Percentiles rank a stretch among this genome's conserved stretches.
These are phyloP conservation scores for Copidosoma aretas DNA, from an alignment of 2,888 invertebrate genomes.

Conservation along the genomic window DNA sequence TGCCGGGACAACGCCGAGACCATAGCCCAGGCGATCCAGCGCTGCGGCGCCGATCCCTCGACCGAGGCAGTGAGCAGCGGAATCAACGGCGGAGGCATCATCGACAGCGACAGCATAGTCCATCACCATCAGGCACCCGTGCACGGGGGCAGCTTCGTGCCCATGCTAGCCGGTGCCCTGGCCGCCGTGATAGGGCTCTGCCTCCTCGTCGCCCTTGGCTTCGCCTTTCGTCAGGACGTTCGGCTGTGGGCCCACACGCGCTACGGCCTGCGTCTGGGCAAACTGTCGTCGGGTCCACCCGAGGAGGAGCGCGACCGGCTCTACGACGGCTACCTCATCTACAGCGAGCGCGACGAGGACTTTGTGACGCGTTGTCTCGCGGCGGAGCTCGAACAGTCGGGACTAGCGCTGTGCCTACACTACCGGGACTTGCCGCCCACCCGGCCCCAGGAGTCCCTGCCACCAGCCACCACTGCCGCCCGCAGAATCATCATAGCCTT, in stretches of 20 bases:
- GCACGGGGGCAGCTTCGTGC: conserved; percentile 76
- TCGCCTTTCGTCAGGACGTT: conserved; percentile 79
- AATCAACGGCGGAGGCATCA: conserved; percentile 69
- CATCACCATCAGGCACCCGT: conserved; percentile 63
- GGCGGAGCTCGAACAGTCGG: conserved; percentile 75
- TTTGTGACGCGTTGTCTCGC: conserved; percentile 74
- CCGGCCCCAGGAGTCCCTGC: conserved; percentile 65
- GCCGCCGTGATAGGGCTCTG: conserved; percentile 75
- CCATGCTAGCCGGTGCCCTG: conserved; percentile 75
- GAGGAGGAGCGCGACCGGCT: conserved; percentile 68
- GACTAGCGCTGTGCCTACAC: conserved; percentile 73
- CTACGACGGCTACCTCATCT: conserved; percentile 86
- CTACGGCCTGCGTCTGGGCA: conserved; percentile 75
- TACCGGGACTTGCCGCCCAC: conserved; percentile 61
- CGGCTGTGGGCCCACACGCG: conserved; percentile 80
- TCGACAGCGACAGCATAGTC: conserved; percentile 64
- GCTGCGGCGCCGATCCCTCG: conserved; percentile 73
- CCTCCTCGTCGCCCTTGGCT: conserved; percentile 73
- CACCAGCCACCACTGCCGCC: conserved; percentile 71
- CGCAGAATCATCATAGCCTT: conserved; percentile 80
- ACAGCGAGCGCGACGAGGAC: conserved; percentile 81
- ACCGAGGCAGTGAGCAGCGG: conserved; percentile 67
- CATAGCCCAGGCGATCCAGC: conserved; percentile 65
- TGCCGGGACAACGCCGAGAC: conserved; percentile 69
- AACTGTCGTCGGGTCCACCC: conserved; percentile 56